phyloP scores from a whole-genome alignment of 2,888 invertebrate genomes.

The Dolomedes plantarius region DNA sequence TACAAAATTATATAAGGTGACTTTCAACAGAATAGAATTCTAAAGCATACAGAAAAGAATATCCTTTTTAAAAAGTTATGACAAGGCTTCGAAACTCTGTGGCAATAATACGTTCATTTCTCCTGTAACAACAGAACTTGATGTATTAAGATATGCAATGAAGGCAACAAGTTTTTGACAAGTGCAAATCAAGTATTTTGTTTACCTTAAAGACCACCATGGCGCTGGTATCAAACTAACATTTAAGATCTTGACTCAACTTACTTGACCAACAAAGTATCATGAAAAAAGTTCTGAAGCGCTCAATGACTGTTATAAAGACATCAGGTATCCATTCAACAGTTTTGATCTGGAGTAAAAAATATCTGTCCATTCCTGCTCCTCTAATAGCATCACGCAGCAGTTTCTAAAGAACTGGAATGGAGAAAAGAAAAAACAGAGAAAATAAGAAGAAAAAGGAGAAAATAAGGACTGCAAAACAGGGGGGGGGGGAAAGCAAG shows the following conservation, averaged over 20 bases:
- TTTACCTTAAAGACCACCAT: not conserved
- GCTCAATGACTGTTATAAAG: not conserved
- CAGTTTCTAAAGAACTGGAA: not conserved
- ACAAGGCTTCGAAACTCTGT: no score
- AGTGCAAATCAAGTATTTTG: not conserved
- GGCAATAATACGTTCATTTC: no score
- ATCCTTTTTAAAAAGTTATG: no score
- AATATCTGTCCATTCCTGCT: not conserved
- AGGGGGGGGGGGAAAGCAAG: not conserved
- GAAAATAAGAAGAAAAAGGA: no score
- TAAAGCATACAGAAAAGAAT: no score
- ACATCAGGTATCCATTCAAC: not conserved
- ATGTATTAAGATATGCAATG: not conserved
- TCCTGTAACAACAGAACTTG: not conserved
- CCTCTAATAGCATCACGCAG: not conserved
- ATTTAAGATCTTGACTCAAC: not conserved
- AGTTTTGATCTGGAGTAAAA: not conserved
- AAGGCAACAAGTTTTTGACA: not conserved
- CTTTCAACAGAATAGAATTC: no score
- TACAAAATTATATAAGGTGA: no score
- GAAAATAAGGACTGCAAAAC: not conserved
- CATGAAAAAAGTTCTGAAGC: not conserved
- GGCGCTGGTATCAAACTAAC: not conserved
- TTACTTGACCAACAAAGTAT: not conserved
- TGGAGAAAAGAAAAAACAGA: no score